Base-by-base conservation (phyloP, 2,888 invertebrate species). In the Hyppa rectilinea region DNA sequence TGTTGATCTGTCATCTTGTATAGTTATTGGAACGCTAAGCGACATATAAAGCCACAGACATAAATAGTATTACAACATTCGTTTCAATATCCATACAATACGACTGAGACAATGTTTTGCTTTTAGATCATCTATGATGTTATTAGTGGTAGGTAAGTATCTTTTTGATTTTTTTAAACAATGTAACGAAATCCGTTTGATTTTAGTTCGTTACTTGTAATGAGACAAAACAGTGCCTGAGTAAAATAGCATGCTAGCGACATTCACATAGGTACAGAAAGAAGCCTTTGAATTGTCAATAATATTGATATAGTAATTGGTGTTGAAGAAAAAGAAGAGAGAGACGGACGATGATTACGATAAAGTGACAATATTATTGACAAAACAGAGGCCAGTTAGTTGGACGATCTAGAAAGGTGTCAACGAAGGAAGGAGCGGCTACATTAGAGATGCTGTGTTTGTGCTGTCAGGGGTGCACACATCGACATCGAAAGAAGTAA, bases 371-470 rank as follows among this genome's bases (percentile, higher is more conserved):
- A 82, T 67, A 80, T 78, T 76, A 85, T 88, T 90, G 92, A 93
- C 92, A 92, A 91, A 87, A 87, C 88, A 90, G 90, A 90, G 91
- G 91, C 92, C 88, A 80, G 72, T 89, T 92, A 93, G 93, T 94
- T 95, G 95, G 95, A 96, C 95, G 96, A 95, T 94, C 95, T 95
- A 95, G 89, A 95, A 95, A 95, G 95, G 93, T 94, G 94, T 94
- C 92, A 93, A 95, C 94, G 95, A 94, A 96, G 95, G 94, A 95
- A 96, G 95, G 95, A 95, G 95, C 95, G 95, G 88, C 94, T 95
- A 95, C 89, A 84, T 82, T 80, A 85, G 88, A 92, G 89, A 92
- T 93, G 93, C 92, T 89, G 91, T 93, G 92, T 91, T 88, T 92
- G 93, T 95, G 95, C 94, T 88, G 92, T 92, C 89, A 91, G 88